These are phyloP conservation scores for Meta bourneti DNA, from an alignment of 2,888 invertebrate genomes.

Conservation along the genomic window DNA sequence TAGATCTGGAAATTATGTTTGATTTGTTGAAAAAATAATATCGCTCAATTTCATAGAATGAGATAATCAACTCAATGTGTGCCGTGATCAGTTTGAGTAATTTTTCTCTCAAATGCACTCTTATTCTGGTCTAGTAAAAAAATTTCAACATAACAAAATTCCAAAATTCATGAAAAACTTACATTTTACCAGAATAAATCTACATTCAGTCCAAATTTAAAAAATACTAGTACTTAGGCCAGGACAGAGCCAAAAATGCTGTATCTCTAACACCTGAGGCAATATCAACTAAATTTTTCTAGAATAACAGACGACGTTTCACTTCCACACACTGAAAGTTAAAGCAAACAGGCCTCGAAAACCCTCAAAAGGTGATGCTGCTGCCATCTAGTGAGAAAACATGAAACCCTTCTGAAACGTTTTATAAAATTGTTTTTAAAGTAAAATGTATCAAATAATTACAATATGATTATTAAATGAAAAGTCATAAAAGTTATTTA, in stretches of 20 bases:
- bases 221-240: background rate
- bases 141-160: background rate
- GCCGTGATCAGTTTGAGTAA: too few relatives aligned
- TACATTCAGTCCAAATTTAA: background rate
- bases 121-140: too few relatives aligned
- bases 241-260: background rate
- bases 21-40: too few relatives aligned
- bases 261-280: background rate
- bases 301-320: background rate
- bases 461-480: too few relatives aligned
- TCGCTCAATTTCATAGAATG: too few relatives aligned
- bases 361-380: slow-evolving; percentile 34
- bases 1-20: too few relatives aligned
- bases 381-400: slow-evolving; percentile 54
- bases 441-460: too few relatives aligned
- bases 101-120: too few relatives aligned
- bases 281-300: background rate
- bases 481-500: too few relatives aligned
- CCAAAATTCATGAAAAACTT: background rate
- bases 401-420: background rate
- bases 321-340: background rate
- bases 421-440: too few relatives aligned
- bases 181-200: background rate
- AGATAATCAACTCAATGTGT: too few relatives aligned
- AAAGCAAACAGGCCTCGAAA: background rate